These are phyloP conservation scores for Halcyon badia DNA, from an alignment of 2,797 vertebrate species.

Conservation along the genomic window DNA sequence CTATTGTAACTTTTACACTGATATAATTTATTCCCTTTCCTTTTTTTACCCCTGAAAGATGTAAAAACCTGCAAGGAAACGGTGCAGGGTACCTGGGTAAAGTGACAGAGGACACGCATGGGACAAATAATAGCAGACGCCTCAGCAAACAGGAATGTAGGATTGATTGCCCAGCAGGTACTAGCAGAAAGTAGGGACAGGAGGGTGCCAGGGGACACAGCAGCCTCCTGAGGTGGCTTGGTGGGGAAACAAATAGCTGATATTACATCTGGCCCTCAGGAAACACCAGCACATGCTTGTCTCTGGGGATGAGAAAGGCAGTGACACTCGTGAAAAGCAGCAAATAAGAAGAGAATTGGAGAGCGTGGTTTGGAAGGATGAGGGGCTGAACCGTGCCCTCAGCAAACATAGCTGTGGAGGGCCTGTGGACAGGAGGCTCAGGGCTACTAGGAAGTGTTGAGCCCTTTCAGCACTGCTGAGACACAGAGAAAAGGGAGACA, in stretches of 20 bases:
- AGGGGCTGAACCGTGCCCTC: not conserved
- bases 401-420: not conserved
- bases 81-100: not conserved
- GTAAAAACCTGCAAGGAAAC: not conserved
- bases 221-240: not conserved
- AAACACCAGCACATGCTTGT: not conserved
- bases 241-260: not conserved
- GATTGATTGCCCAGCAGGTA: not conserved
- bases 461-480: not conserved
- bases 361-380: not conserved
- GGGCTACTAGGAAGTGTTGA: not conserved
- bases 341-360: not conserved
- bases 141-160: not conserved
- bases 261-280: not conserved
- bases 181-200: not conserved
- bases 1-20: not conserved
- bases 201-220: not conserved
- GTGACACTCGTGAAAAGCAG: not conserved
- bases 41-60: slow-evolving; percentile 30
- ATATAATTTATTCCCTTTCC: not conserved
- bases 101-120: not conserved
- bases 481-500: not conserved
- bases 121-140: not conserved
- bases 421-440: not conserved
- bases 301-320: not conserved